Base-by-base conservation (phyloP, 2,888 invertebrate species). In the Strigamia maritima region DNA sequence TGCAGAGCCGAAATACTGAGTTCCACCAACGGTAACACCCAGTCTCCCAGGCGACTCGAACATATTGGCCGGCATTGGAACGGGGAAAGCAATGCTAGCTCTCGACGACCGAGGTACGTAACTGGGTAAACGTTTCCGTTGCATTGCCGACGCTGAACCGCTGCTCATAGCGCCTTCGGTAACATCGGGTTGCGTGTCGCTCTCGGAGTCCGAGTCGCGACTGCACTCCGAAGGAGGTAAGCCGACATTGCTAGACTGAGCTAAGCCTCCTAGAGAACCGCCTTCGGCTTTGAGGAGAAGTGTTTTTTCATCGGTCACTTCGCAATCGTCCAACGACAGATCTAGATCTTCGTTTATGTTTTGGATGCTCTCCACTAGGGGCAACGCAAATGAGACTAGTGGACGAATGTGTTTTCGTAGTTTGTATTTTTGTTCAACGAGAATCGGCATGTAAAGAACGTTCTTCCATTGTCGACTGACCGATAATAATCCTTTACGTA, bases 401-500 rank as follows among this genome's bases (percentile, higher is more conserved):
- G 85, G 86, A 16, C 84, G 83, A 38, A 84, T 82, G 81, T 92
- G 90, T 85, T 94, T 93, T 81, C 84, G 84, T 22, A 86, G 83
- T 82, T 87, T 87, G 85, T 94, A 93, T 85, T 94, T 94, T 85
- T 95, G 94, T 83, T 94, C 94, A 79, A 95, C 89, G 60, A 97
- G 88, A 81, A 95, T 88, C 0, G 98, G 97, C 82, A 97, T 97
- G 86, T 97, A 97, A 24, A 98, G 88, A 2, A 95, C 93, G 86
- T 95, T 97, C 87, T 97, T 97, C 98, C 97, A 98, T 85, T 98
- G 97, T 0, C 97, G 90, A 84, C 95, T 95, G 79, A 98, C 88
- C 31, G 97, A 97, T 85, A 98, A 94, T n/a, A 98, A 93, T 35
- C 97, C 97, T 92, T 96, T 95, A 85, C 96, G 89, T 49, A 97